Evolutionary conservation across 1,140 invertebrate genomes (phyloP).

Genomic region (Zaprionus kolodkinae): DNA sequence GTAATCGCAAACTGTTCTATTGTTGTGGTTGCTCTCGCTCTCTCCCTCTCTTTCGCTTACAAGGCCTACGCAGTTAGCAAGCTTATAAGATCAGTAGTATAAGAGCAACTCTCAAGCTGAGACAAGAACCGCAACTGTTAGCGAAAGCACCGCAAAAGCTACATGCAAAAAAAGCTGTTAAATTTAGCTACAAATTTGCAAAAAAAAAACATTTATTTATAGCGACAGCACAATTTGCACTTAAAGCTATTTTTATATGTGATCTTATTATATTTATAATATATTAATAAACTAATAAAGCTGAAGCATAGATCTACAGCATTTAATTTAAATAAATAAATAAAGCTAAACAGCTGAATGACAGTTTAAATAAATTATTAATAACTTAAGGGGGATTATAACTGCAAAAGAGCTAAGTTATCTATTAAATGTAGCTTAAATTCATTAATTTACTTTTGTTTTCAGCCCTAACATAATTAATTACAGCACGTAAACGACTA

Average conservation of each 20-base stretch:
- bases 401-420: no score
- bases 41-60: not conserved
- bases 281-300: no score
- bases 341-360: not conserved
- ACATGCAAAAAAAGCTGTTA: constrained; percentile 16
- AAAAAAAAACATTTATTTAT: not conserved
- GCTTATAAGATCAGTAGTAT: constrained; percentile 23
- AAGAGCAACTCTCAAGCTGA: constrained; percentile 31
- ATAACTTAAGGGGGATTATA: no score
- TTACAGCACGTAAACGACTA: no score
- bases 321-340: not conserved
- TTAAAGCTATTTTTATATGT: not conserved
- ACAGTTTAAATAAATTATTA: not conserved
- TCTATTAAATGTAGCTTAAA: no score
- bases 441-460: no score
- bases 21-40: not conserved
- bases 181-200: not conserved
- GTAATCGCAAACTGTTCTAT: not conserved
- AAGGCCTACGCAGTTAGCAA: not conserved
- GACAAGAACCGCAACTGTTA: constrained; percentile 35
- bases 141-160: constrained; percentile 15
- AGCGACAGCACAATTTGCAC: not conserved
- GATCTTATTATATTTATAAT: not conserved
- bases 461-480: no score
- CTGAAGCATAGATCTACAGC: no score